Percentiles rank a stretch among this genome's conserved stretches.
Conservation (phyloP, 2,113 vertebrate species). For the Stigmatopora nigra region DNA sequence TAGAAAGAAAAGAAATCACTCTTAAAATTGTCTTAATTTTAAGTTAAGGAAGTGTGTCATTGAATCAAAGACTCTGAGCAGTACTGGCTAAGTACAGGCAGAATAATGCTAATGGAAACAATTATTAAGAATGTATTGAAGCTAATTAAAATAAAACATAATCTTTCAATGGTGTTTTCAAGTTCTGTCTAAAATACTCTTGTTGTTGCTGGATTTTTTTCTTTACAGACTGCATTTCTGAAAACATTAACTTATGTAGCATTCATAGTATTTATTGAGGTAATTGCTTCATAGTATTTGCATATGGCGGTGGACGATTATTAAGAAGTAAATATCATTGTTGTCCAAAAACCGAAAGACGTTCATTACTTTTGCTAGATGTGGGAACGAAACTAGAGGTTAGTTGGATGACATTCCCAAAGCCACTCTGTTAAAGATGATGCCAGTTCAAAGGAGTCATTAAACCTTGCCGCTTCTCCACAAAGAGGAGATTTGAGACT, state of each 20-base stretch:
- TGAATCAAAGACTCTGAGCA: neutral
- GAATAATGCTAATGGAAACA: neutral
- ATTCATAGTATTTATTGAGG: neutral
- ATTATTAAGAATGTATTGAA: neutral
- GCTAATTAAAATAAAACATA: neutral
- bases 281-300: constrained; percentile 11
- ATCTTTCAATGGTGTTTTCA: neutral
- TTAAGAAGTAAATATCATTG: constrained; percentile 13
- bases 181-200: no score
- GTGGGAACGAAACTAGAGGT: constrained; percentile 74
- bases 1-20: no score
- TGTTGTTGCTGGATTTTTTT: no score
- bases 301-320: constrained; percentile 3
- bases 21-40: no score
- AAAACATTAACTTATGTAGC: neutral
- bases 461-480: constrained; percentile 42
- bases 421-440: constrained; percentile 53
- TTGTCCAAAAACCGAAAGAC: constrained; percentile 26
- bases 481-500: constrained; percentile 65
- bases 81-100: neutral
- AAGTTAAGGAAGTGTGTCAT: no score
- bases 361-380: constrained; percentile 37
- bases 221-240: neutral
- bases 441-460: constrained; percentile 61
- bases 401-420: constrained; percentile 72